These are phyloP conservation scores for Aphidius colemani DNA, from an alignment of 2,888 invertebrate genomes.

Conservation along the genomic window DNA sequence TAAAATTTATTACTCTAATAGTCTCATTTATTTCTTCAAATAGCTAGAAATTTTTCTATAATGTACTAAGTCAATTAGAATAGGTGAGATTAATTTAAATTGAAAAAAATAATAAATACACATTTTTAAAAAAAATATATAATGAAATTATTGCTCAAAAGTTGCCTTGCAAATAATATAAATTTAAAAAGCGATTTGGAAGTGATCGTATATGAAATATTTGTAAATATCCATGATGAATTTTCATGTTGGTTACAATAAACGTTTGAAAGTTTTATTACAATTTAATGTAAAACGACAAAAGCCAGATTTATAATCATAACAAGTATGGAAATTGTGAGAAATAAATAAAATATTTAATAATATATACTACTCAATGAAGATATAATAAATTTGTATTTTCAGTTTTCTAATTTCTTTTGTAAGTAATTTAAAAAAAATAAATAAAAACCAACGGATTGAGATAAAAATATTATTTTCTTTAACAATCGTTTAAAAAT, in stretches of 20 bases:
- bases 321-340: background rate
- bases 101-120: too few species aligned
- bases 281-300: slow-evolving; percentile 18
- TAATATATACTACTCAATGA: background rate
- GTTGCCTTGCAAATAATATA: slow-evolving; percentile 50
- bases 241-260: slow-evolving; percentile 35
- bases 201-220: slow-evolving; percentile 37
- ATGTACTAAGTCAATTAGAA: slow-evolving; percentile 36
- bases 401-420: too few species aligned
- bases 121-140: slow-evolving; percentile 26
- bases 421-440: slow-evolving; percentile 3
- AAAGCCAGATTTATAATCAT: background rate
- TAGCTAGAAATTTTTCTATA: slow-evolving; percentile 28
- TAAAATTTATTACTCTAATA: background rate
- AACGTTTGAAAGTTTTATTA: slow-evolving; percentile 37
- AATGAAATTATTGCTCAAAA: slow-evolving; percentile 53
- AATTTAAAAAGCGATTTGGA: slow-evolving; percentile 35
- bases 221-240: slow-evolving; percentile 48
- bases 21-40: slow-evolving; percentile 22
- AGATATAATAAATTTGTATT: background rate
- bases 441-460: background rate
- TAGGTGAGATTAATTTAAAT: slow-evolving; percentile 29
- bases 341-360: too few species aligned
- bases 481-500: too few species aligned
- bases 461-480: slow-evolving; percentile 4